phyloP scores from a whole-genome alignment of 2,888 invertebrate species.

The Bimastos eiseni region DNA sequence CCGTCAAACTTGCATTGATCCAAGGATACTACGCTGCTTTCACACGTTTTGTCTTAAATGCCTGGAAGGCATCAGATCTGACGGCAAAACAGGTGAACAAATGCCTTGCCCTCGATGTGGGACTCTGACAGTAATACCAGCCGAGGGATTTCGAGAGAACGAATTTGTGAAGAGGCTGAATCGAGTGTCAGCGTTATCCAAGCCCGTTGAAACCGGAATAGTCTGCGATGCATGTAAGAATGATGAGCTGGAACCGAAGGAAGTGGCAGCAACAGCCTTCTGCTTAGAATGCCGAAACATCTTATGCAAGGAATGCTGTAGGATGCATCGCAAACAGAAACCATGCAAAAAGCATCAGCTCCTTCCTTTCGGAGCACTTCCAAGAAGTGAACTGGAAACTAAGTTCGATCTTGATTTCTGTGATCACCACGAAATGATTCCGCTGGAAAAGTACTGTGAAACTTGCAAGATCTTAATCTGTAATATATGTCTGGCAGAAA shows the following conservation, averaged over 20 bases:
- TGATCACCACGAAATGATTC: neutral
- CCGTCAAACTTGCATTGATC: neutral
- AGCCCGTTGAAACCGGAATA: neutral
- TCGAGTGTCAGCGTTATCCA: neutral
- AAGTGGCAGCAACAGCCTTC: neutral
- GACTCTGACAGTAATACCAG: neutral
- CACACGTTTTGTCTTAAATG: neutral
- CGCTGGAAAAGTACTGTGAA: neutral
- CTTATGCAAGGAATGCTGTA: neutral
- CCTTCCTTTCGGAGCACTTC: neutral
- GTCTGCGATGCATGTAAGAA: neutral
- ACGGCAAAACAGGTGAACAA: neutral
- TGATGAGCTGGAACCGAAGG: neutral
- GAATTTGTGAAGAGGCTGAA: neutral
- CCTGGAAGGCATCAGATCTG: neutral
- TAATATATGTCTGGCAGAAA: neutral
- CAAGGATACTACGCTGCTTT: neutral
- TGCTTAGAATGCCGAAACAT: neutral
- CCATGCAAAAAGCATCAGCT: neutral
- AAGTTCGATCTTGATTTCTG: neutral
- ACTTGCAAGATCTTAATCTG: neutral
- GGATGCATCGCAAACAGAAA: neutral
- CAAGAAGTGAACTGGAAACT: neutral
- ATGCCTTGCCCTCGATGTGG: neutral
- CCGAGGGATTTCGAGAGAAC: neutral